phyloP scores from a whole-genome alignment of 2,113 vertebrate species.

The Romanogobio albipinnatus region DNA sequence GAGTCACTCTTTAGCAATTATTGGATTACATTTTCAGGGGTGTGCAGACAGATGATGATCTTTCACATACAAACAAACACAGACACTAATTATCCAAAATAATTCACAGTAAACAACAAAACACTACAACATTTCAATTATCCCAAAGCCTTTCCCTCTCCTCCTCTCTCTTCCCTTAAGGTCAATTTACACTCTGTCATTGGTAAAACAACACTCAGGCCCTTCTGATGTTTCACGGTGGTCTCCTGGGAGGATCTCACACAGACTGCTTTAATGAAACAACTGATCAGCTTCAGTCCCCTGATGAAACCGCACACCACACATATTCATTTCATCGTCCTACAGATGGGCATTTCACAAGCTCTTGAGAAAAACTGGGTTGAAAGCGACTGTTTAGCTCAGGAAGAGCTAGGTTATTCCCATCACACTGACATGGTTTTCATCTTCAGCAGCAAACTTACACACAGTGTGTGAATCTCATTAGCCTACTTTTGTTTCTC shows the following conservation, averaged over 20 bases:
- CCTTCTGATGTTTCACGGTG: slow-evolving; percentile 23
- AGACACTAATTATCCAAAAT: background rate
- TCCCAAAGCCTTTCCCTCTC: background rate
- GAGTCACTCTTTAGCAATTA: background rate
- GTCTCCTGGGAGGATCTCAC: slow-evolving; percentile 26
- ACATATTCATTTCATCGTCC: background rate
- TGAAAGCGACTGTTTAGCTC: background rate
- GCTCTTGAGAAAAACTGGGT: background rate
- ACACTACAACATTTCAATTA: background rate
- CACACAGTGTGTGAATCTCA: slow-evolving; percentile 52
- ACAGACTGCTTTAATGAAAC: slow-evolving; percentile 6
- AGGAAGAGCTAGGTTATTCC: background rate
- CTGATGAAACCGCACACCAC: slow-evolving; percentile 22
- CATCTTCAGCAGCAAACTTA: slow-evolving; percentile 3
- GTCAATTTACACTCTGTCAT: slow-evolving; percentile 11
- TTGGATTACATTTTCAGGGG: background rate
- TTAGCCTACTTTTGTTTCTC: slow-evolving; percentile 57
- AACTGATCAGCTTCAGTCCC: slow-evolving; percentile 14
- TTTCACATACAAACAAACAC: background rate
- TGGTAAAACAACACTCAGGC: slow-evolving; percentile 6
- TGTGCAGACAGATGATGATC: background rate
- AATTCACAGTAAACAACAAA: slow-evolving; percentile 1
- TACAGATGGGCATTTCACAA: background rate
- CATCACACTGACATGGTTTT: slow-evolving; percentile 18
- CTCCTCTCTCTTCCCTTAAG: background rate